These are phyloP conservation scores for Resseliella maxima DNA, from an alignment of 2,888 invertebrate genomes.

Conservation along the genomic window DNA sequence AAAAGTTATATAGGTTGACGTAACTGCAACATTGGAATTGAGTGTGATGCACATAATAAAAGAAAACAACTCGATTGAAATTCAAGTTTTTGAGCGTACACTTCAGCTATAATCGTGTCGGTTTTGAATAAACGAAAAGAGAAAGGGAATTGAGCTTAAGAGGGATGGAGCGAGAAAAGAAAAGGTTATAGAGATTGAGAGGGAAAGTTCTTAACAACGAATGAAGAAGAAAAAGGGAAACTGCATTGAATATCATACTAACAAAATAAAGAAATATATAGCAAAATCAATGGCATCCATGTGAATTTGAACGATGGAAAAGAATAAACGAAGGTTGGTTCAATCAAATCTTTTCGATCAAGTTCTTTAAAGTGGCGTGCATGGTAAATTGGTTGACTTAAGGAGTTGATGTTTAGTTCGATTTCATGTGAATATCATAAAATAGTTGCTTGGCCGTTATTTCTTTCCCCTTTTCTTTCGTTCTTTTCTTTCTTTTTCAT, in stretches of 20 bases:
- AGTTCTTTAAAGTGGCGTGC: constrained; percentile 45
- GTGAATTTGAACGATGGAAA: no score
- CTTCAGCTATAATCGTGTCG: not conserved
- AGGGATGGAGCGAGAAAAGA: not conserved
- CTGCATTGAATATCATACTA: not conserved
- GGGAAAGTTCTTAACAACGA: no score
- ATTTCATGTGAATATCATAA: constrained; percentile 43
- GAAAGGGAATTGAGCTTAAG: not conserved
- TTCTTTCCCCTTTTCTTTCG: not conserved
- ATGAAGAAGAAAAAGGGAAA: not conserved
- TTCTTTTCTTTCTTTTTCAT: not conserved
- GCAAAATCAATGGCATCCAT: no score
- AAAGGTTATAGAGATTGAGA: no score
- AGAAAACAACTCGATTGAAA: constrained; percentile 32
- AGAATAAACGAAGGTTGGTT: not conserved
- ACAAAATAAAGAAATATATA: not conserved
- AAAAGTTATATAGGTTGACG: no score
- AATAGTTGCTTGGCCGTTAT: not conserved
- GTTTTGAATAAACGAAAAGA: not conserved
- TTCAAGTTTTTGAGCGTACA: not conserved
- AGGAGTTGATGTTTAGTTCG: constrained; percentile 31
- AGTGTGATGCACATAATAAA: not conserved
- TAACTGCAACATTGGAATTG: constrained; percentile 15
- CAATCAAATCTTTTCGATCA: constrained; percentile 49
- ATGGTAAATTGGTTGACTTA: constrained; percentile 45